Evolutionary conservation across 2,888 invertebrate genomes (phyloP).

Genomic region (Drosophila demipolita): DNA sequence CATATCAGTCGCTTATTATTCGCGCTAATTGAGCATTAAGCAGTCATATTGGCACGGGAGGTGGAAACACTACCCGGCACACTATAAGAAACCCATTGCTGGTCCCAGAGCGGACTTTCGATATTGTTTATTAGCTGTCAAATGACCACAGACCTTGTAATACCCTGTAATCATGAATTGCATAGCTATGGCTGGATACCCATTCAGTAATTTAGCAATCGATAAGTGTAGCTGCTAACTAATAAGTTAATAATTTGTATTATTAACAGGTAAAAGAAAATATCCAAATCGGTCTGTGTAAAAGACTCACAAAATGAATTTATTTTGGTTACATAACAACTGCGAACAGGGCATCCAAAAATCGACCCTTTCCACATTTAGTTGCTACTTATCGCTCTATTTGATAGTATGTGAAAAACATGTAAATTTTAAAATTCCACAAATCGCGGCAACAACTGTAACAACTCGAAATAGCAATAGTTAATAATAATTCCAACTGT

Average conservation of each 20-base stretch:
- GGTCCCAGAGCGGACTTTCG: conserved; percentile 44
- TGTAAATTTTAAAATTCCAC: conserved; percentile 42
- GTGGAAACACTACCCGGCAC: conserved; percentile 11
- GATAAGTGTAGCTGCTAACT: neutral
- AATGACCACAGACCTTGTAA: conserved; percentile 27
- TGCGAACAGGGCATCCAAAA: conserved; percentile 9
- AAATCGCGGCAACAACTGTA: conserved; percentile 24
- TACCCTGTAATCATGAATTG: conserved; percentile 12
- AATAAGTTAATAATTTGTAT: neutral
- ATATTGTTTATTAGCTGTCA: conserved; percentile 45
- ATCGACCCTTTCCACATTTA: neutral
- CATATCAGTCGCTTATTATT: conserved; percentile 54
- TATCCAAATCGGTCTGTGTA: neutral
- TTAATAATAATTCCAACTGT: conserved; percentile 40
- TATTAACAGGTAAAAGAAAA: neutral
- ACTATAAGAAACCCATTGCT: neutral
- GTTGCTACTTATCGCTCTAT: conserved; percentile 29
- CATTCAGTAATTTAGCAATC: neutral
- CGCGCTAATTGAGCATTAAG: conserved; percentile 66
- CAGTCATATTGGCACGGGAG: conserved; percentile 24
- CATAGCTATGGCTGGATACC: too few relatives aligned
- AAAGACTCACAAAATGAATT: neutral
- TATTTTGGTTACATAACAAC: neutral
- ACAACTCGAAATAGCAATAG: conserved; percentile 14
- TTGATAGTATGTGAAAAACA: conserved; percentile 38